Evolutionary conservation across 2,113 vertebrate genomes (phyloP).

Genomic region (Syngnathus floridae): DNA sequence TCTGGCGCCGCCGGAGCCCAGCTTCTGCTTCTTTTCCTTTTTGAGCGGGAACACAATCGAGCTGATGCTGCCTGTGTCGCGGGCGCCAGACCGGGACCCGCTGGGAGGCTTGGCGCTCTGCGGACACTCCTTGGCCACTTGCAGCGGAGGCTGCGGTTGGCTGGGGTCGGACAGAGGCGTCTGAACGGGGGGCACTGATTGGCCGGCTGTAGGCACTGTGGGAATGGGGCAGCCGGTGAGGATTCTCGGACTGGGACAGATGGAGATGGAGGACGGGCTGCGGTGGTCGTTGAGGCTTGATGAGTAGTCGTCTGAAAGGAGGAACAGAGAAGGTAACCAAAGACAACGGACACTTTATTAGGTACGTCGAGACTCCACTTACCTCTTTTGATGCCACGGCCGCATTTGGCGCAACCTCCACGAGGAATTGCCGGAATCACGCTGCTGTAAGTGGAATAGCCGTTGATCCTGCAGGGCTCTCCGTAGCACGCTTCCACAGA

Average conservation of each 20-base stretch:
- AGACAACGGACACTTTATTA: neutral
- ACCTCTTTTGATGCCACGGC: constrained; percentile 86
- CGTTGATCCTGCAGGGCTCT: constrained; percentile 75
- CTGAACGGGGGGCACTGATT: constrained; percentile 86
- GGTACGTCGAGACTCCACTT: constrained; percentile 17
- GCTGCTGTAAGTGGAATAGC: constrained; percentile 76
- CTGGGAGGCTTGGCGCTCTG: constrained; percentile 91
- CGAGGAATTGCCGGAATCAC: constrained; percentile 74
- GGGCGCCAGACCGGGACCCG: constrained; percentile 82
- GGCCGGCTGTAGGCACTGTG: constrained; percentile 86
- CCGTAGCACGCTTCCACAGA: constrained; percentile 78
- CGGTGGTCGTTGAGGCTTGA: constrained; percentile 82
- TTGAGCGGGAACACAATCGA: constrained; percentile 74
- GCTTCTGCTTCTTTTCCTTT: constrained; percentile 82
- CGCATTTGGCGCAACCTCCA: constrained; percentile 74
- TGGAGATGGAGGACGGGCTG: constrained; percentile 83
- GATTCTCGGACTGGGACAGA: constrained; percentile 82
- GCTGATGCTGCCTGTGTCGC: constrained; percentile 54
- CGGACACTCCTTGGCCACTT: constrained; percentile 80
- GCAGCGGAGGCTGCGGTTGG: constrained; percentile 74
- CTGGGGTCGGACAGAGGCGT: constrained; percentile 83
- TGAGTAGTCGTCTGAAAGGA: constrained; percentile 64
- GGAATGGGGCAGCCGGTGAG: constrained; percentile 92
- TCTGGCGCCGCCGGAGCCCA: constrained; percentile 64
- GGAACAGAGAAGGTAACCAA: constrained; percentile 10